Percentiles rank a stretch among this genome's conserved stretches.
phyloP scores from a whole-genome alignment of 1,140 invertebrate species.

The Schmidtea mediterranea region DNA sequence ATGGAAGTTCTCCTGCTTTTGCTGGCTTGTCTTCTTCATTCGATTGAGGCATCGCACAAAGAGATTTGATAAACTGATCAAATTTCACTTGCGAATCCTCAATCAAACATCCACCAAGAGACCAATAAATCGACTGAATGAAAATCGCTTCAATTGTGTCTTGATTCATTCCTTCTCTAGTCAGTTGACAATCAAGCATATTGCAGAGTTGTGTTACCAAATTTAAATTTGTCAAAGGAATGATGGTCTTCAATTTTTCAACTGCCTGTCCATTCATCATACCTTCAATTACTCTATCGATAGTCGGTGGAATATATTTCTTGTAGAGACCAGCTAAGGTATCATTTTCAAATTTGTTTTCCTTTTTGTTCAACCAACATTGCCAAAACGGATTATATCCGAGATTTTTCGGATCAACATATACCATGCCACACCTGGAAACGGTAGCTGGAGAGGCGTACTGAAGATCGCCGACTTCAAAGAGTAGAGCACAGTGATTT shows the following conservation, averaged over 20 bases:
- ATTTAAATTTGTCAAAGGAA: conserved; percentile 52
- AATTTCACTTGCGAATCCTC: conserved; percentile 40
- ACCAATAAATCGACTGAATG: conserved; percentile 48
- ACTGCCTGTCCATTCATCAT: conserved; percentile 36
- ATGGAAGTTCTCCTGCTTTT: conserved; percentile 38
- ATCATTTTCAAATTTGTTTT: conserved; percentile 17
- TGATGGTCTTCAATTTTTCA: conserved; percentile 44
- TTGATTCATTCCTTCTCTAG: conserved; percentile 26
- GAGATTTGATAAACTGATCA: conserved; percentile 37
- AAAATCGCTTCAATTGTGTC: conserved; percentile 40
- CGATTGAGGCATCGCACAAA: neutral
- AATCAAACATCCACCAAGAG: conserved; percentile 46
- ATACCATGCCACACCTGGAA: conserved; percentile 29
- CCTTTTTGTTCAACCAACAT: conserved; percentile 34
- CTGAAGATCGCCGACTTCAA: conserved; percentile 60
- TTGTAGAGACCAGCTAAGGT: conserved; percentile 36
- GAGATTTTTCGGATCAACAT: conserved; percentile 51
- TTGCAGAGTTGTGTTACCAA: conserved; percentile 54
- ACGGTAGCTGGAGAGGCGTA: conserved; percentile 31
- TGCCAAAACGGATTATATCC: conserved; percentile 57
- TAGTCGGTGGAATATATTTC: conserved; percentile 40
- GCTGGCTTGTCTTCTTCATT: conserved; percentile 6
- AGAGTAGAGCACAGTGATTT: conserved; percentile 51
- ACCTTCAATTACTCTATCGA: conserved; percentile 48
- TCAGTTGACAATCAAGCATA: conserved; percentile 39